Percentiles rank a stretch among this genome's conserved stretches.
Conservation (phyloP, 2,113 vertebrate genomes). For the Grammomys dolichurus region DNA sequence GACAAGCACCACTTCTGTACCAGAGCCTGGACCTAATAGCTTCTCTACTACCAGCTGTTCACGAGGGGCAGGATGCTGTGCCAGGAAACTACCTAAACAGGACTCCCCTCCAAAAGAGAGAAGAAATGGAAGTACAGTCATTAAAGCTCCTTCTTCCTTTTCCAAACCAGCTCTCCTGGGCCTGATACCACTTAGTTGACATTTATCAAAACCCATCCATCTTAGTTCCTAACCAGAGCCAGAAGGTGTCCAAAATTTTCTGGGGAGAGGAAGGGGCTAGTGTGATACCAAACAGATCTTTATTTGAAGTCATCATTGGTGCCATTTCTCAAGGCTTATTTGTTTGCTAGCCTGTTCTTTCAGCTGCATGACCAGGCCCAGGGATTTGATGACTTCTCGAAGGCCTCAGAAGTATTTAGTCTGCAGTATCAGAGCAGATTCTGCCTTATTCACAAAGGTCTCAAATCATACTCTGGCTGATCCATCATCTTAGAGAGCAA, state of each 20-base stretch:
- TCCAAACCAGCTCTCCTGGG: background rate
- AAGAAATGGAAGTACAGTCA: background rate
- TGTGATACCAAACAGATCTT: background rate
- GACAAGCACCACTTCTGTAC: background rate
- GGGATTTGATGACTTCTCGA: constrained; percentile 83
- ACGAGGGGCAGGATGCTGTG: background rate
- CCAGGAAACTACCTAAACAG: background rate
- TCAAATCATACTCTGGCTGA: constrained; percentile 88
- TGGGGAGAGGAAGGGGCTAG: constrained; percentile 17
- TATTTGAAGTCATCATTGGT: background rate
- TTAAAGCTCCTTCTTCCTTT: background rate
- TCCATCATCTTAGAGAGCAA: constrained; percentile 84
- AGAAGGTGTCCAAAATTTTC: background rate
- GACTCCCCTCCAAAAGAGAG: background rate
- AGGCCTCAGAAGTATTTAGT: constrained; percentile 79
- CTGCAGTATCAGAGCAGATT: constrained; percentile 80
- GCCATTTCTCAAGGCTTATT: background rate
- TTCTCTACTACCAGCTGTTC: background rate
- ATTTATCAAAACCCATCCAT: constrained; percentile 30
- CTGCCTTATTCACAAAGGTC: constrained; percentile 85
- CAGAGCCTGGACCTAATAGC: background rate
- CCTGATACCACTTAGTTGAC: background rate
- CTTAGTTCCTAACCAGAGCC: background rate
- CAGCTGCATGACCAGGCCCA: constrained; percentile 35
- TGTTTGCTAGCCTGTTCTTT: background rate